Conservation (phyloP, 2,797 vertebrate genomes). For the Anguilla megastoma region DNA sequence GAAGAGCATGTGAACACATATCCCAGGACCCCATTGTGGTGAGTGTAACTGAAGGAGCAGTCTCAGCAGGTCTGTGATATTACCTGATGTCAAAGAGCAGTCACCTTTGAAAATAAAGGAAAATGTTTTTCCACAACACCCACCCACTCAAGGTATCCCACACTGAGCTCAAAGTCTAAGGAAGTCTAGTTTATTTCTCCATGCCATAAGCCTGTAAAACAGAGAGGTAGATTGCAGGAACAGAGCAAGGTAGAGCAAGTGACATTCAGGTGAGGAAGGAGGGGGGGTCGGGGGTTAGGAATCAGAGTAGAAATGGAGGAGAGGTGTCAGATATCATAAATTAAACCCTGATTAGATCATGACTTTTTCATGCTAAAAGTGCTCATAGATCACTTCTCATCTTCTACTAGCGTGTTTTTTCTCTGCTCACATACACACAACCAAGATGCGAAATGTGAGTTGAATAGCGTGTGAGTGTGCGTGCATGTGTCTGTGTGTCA, state of each 20-base stretch:
- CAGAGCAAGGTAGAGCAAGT: background rate
- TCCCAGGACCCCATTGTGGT: background rate
- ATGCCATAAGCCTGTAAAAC: too few species aligned
- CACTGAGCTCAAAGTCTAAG: background rate
- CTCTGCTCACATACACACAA: background rate
- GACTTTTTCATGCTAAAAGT: too few species aligned
- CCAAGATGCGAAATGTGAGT: background rate
- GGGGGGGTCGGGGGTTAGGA: background rate
- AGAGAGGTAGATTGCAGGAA: too few species aligned
- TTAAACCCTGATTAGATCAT: background rate
- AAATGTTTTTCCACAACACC: background rate
- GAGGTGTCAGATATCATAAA: background rate
- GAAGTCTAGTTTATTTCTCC: too few species aligned
- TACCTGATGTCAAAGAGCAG: background rate
- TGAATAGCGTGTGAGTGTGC: too few species aligned
- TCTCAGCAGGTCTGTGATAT: background rate
- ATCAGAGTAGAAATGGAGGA: background rate
- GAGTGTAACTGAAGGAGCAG: background rate
- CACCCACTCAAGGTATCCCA: background rate
- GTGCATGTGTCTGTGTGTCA: too few species aligned
- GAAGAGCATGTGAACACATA: background rate
- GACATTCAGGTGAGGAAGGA: background rate
- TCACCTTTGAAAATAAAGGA: background rate
- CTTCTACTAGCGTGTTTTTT: too few species aligned
- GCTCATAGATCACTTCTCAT: too few species aligned